Conservation (phyloP, 2,113 vertebrate species). For the Hystrix brachyura region DNA sequence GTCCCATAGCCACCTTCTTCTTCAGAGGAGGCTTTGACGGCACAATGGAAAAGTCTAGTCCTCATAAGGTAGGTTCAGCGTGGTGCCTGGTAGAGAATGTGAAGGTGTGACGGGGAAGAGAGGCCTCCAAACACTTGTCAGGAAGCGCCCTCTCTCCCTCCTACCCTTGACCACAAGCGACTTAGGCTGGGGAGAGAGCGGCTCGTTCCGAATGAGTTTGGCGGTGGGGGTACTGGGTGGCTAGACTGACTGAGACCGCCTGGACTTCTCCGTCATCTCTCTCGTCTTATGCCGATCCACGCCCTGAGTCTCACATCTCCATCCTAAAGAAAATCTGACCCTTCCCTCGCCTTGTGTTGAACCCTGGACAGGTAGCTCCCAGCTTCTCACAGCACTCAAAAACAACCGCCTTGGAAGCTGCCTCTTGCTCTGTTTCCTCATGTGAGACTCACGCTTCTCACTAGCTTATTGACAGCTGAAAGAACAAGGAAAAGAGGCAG, state of each 20-base stretch:
- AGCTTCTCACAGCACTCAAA: neutral
- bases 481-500: neutral
- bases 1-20: neutral
- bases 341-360: neutral
- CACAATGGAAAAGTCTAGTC: neutral
- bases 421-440: neutral
- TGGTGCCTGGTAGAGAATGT: neutral
- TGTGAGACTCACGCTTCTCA: neutral
- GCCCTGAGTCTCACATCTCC: neutral
- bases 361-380: neutral
- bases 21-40: fast-evolving
- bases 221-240: fast-evolving
- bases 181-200: neutral
- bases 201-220: fast-evolving
- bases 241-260: neutral
- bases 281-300: fast-evolving
- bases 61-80: neutral
- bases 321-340: neutral
- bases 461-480: neutral
- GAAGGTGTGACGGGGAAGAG: neutral
- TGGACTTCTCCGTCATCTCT: neutral
- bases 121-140: fast-evolving
- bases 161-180: neutral
- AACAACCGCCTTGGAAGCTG: neutral
- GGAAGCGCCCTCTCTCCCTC: neutral